phyloP scores from a whole-genome alignment of 2,888 invertebrate genomes.

The Brenthis daphne region DNA sequence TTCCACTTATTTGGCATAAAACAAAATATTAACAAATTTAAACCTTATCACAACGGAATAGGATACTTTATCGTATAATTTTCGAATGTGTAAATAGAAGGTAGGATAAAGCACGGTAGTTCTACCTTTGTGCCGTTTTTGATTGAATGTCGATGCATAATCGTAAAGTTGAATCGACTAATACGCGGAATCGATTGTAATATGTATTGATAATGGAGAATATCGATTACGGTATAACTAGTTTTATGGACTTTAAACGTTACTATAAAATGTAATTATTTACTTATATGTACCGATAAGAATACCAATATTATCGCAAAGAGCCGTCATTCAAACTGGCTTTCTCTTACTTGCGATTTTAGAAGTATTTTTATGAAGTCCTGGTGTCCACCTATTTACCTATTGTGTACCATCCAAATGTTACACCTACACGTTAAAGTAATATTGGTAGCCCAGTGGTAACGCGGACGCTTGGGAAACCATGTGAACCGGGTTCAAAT shows the following conservation, averaged over 20 bases:
- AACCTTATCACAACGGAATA: neutral
- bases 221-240: conserved; percentile 28
- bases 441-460: no score
- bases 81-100: conserved; percentile 10
- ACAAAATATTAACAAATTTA: conserved; percentile 1
- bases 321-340: no score
- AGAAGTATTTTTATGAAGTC: no score
- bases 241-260: conserved; percentile 3
- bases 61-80: neutral
- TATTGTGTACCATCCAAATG: no score
- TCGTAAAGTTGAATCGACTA: conserved; percentile 59
- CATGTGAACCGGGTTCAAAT: no score
- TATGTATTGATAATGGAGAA: conserved; percentile 13
- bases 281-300: no score
- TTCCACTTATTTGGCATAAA: conserved; percentile 8
- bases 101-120: conserved; percentile 25
- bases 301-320: no score
- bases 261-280: no score
- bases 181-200: conserved; percentile 38
- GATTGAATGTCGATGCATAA: conserved; percentile 73
- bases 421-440: no score
- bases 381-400: no score
- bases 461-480: no score
- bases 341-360: no score
- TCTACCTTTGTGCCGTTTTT: conserved; percentile 60